Evolutionary conservation across 53 echinoderm and acorn worm genomes (phyloP), one percentile per base, ranked within the genome.

Genomic region (Zoroaster sp.): DNA sequence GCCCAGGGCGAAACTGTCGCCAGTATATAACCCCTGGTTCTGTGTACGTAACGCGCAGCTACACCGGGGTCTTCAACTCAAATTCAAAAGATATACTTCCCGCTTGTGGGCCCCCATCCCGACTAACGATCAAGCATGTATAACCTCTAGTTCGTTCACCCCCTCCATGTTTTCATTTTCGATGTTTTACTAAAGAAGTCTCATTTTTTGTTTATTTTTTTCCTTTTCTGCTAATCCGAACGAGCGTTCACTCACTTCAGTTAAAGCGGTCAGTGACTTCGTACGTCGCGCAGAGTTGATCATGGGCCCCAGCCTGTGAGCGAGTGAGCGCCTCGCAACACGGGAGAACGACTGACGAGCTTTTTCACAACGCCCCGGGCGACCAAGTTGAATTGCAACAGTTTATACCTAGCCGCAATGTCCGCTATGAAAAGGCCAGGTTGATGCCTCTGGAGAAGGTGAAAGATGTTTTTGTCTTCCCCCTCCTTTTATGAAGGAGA

Each of bases 61-160:
- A 46, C 40, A 66, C 81, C 66, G 67, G 66, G 39, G 81, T 31
- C 81, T 81, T 81, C 81, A 81, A 81, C 81, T 81, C 55, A 30
- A 71, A 70, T 85, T 85, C 85, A 85, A 85, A 85, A 85, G 85
- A 70, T 36, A 71, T 49, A 69, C 49, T 85, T 35, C 63, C 33
- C 20, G 37, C 79, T 55, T 36, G 18, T 17, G 46, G 55, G 71
- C 6, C 77, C 30, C 67, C 42, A 81, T 67, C 66, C 67, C 40
- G 21, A 38, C 80, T 39, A 42, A 42, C 67, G 67, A 81, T 55
- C 81, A 81, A 66, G 69, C 85, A 41, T 74, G 71, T 41, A 71
- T 85, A 85, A 85, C 85, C 85, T 69, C 85, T 66, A 85, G 85
- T 85, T 85, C 85, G 85, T 85, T 85, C 71, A 85, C 85, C 85